A percentile compares a stretch with the other conserved stretches of the same genome.
These are phyloP conservation scores for Polyergus mexicanus DNA, from an alignment of 1,140 invertebrate genomes.

Conservation along the genomic window DNA sequence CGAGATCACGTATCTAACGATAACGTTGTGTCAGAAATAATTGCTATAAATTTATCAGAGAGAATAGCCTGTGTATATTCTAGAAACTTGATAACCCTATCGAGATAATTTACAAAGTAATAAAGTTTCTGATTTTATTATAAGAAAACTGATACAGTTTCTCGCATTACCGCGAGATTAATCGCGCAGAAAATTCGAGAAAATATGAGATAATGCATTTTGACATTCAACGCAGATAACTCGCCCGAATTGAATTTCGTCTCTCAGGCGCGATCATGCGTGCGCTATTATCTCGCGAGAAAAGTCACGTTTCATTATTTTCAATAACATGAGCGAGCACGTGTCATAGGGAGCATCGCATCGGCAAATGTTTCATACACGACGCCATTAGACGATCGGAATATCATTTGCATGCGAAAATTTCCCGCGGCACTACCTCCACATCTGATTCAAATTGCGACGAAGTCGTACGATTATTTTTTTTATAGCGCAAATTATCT, in stretches of 20 bases:
- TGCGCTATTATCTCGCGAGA: constrained; percentile 21
- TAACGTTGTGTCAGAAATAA: not conserved
- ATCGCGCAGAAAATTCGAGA: not conserved
- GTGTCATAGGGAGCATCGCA: not conserved
- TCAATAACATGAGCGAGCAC: constrained; percentile 1
- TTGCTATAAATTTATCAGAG: not conserved
- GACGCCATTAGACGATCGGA: constrained; percentile 10
- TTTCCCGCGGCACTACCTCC: not conserved
- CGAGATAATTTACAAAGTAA: not conserved
- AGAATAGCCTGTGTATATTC: not conserved
- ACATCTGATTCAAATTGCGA: constrained; percentile 19
- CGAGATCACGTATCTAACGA: not conserved
- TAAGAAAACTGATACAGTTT: no score
- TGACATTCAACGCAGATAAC: not conserved
- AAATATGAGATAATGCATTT: not conserved
- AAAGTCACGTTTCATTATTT: constrained; percentile 37
- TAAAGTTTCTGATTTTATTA: not conserved
- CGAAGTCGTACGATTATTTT: not conserved
- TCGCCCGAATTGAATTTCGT: not conserved
- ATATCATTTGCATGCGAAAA: constrained; percentile 7
- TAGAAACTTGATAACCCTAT: not conserved
- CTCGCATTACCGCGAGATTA: not conserved
- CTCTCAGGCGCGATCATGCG: constrained; percentile 17
- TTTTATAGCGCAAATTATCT: not conserved
- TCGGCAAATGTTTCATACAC: constrained; percentile 19